phyloP scores from a whole-genome alignment of 35 echinoderm and acorn worm genomes.

The Heliocidaris erythrogramma region DNA sequence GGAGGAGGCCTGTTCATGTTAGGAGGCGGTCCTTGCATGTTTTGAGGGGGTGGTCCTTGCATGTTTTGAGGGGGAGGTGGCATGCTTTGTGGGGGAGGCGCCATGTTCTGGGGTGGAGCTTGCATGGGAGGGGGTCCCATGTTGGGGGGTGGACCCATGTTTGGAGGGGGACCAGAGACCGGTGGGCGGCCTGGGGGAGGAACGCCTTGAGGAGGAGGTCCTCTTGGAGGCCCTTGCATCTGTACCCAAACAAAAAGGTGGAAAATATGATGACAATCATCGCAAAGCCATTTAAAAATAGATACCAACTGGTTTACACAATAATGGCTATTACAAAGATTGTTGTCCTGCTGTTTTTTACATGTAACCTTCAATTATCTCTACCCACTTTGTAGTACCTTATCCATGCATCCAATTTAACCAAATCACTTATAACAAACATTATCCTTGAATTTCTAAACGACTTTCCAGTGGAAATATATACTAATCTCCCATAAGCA shows the following conservation, averaged over 20 bases:
- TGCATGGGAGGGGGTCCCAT: slow-evolving; percentile 48
- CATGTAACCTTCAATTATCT: no score
- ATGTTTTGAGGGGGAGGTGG: slow-evolving; percentile 6
- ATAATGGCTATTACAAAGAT: no score
- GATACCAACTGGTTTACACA: no score
- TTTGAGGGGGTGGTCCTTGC: background rate
- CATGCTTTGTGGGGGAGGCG: slow-evolving; percentile 52
- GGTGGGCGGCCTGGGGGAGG: slow-evolving; percentile 46
- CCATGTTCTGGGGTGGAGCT: slow-evolving; percentile 30
- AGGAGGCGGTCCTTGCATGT: slow-evolving; percentile 26
- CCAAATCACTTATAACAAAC: no score
- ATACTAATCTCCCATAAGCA: no score
- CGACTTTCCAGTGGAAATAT: no score
- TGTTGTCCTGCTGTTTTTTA: no score
- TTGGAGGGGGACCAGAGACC: slow-evolving; percentile 43
- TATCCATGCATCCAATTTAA: no score
- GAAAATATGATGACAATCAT: no score
- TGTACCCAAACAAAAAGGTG: background rate
- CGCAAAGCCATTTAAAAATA: no score
- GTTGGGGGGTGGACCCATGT: slow-evolving; percentile 48
- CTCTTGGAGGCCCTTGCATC: slow-evolving; percentile 57
- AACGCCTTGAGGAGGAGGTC: slow-evolving; percentile 49
- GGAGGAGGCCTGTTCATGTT: slow-evolving; percentile 45
- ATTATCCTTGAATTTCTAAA: no score
- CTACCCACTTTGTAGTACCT: no score